phyloP scores from a whole-genome alignment of 2,797 vertebrate genomes.

The Scyliorhinus canicula region DNA sequence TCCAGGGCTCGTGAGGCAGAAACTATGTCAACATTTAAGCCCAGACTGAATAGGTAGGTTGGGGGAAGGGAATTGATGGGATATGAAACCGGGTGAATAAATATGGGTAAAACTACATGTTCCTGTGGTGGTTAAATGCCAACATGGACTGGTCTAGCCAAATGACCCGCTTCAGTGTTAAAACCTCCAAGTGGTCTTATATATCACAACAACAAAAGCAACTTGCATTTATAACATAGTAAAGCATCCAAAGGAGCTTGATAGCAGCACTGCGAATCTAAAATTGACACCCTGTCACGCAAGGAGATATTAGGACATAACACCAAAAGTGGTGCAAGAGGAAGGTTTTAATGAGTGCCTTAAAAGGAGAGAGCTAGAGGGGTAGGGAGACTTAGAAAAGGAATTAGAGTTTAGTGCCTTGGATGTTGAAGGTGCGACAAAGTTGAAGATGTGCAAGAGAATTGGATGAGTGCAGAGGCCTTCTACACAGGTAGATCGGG shows the following conservation, averaged over 20 bases:
- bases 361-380: too few species aligned
- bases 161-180: background rate
- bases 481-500: too few species aligned
- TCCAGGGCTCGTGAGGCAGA: background rate
- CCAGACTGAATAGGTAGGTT: background rate
- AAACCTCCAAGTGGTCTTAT: background rate
- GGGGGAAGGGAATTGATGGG: background rate
- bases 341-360: too few species aligned
- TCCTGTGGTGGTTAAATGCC: background rate
- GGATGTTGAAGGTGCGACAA: background rate
- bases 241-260: background rate
- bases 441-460: too few species aligned
- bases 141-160: too few species aligned
- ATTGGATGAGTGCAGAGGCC: too few species aligned
- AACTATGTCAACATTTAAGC: background rate
- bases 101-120: background rate
- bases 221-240: background rate
- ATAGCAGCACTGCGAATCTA: too few species aligned
- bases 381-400: too few species aligned
- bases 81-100: background rate
- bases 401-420: background rate
- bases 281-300: background rate
- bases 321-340: background rate
- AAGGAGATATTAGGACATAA: too few species aligned
- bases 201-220: background rate